Conservation (phyloP, 2,113 vertebrate species). For the Indri indri region DNA sequence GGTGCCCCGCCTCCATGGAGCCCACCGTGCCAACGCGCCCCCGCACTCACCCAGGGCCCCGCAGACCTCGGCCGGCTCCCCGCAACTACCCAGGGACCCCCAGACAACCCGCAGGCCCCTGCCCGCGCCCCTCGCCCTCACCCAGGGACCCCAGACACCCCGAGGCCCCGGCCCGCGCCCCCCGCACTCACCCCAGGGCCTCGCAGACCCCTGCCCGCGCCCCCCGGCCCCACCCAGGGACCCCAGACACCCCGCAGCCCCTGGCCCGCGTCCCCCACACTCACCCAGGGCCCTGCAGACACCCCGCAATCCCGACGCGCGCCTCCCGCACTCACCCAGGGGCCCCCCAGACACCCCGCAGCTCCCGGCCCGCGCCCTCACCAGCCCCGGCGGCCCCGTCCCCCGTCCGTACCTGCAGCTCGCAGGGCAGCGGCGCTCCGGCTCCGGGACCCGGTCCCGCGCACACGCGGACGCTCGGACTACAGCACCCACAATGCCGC, state of each 20-base stretch:
- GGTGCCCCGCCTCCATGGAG: neutral
- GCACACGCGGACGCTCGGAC: too few relatives aligned
- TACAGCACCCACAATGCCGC: too few relatives aligned
- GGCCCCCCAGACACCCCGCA: neutral
- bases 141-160: too few relatives aligned
- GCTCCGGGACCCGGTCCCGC: neutral
- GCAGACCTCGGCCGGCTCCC: neutral
- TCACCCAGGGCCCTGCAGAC: too few relatives aligned
- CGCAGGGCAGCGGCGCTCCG: rapidly evolving
- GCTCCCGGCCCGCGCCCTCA: neutral
- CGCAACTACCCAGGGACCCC: neutral
- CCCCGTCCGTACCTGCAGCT: neutral
- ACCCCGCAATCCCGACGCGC: too few relatives aligned
- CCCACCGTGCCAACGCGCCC: too few relatives aligned
- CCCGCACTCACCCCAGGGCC: neutral
- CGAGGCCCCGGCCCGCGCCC: neutral
- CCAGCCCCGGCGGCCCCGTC: neutral
- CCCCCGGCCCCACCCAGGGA: too few relatives aligned
- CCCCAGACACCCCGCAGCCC: too few relatives aligned
- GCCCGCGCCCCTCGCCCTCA: neutral
- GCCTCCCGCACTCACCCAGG: neutral
- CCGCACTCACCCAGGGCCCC: neutral
- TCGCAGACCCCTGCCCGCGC: neutral
- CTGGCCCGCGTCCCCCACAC: too few relatives aligned
- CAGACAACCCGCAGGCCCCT: neutral